Evolutionary conservation across 2,113 vertebrate genomes (phyloP), one percentile per base, ranked within the genome.

Genomic region (Sylvicapra grimmia): DNA sequence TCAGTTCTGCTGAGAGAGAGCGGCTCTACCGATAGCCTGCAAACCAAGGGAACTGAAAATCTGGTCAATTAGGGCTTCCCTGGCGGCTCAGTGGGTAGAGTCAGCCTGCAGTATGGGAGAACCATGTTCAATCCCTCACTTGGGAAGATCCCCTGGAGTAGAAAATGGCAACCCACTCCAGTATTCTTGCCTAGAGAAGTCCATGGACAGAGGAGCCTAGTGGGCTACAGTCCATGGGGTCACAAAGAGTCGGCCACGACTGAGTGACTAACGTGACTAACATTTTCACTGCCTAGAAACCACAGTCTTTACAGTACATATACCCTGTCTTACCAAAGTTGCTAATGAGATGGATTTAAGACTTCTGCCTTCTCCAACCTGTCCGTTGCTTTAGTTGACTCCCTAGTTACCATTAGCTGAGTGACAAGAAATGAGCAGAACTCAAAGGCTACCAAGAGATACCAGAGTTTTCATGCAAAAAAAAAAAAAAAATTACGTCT

Each of bases 31-130:
- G 68, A 65, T 1, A 51, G 40, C 27, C 31, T 94, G 10, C 5
- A 49, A 61, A 59, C 44, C 93, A 90, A 89, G 27, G 83, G 85
- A 89, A 63, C 36, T 53, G 40, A 75, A 75, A 89, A 89, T 51
- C 25, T 79, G 58, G 85, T 68, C 14, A 49, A 75, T 15, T 63
- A 75, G 51, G 95, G 2, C 11, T 40, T 93, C 13, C 14, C 29
- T 68, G 16, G 33, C 2, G 33, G 33, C 65, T 68, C 65, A 68
- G 65, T 21, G 8, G 33, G 65, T 68, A 68, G 33, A 36, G 65
- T 36, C 0, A 2, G 8, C 65, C 65, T 21, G n/a, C 8, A 68
- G 33, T 36, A 18, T 0, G 0, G 65, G 33, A 36, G 33, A 68
- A 68, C 33, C 65, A 68, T 68, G 18, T 36, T 36, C 33, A 19